Evolutionary conservation across 2,797 vertebrate species (phyloP).

Genomic region (Helicolenus hilgendorfi): DNA sequence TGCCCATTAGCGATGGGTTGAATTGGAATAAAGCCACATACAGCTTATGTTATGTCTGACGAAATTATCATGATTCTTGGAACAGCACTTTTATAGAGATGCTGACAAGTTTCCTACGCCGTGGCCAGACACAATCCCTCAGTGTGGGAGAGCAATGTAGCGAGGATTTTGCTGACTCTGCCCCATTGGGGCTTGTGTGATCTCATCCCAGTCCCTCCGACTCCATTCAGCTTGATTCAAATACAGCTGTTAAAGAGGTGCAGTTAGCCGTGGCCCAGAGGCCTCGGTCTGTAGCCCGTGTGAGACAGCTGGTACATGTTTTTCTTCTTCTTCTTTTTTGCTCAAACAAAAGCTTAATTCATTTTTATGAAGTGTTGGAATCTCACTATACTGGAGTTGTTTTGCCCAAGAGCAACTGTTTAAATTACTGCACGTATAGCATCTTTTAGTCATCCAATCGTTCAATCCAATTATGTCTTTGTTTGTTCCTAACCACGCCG

Average conservation of each 20-base stretch:
- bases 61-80: slow-evolving; percentile 47
- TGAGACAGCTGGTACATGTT: slow-evolving; percentile 3
- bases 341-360: neutral
- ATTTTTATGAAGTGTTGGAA: neutral
- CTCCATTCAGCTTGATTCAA: slow-evolving; percentile 52
- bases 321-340: neutral
- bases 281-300: slow-evolving; percentile 9
- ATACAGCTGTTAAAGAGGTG: slow-evolving; percentile 49
- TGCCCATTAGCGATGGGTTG: slow-evolving; percentile 30
- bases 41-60: slow-evolving; percentile 27
- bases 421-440: neutral
- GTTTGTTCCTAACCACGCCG: neutral
- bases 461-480: neutral
- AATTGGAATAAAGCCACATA: slow-evolving; percentile 29
- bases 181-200: slow-evolving; percentile 65
- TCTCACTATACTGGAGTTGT: neutral
- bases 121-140: slow-evolving; percentile 67
- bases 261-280: slow-evolving; percentile 40
- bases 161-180: slow-evolving; percentile 76
- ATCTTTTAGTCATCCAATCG: neutral
- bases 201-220: slow-evolving; percentile 69
- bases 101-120: slow-evolving; percentile 76
- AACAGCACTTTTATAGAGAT: slow-evolving; percentile 46
- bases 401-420: neutral
- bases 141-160: slow-evolving; percentile 74